Evolutionary conservation across 2,888 invertebrate genomes (phyloP).

Genomic region (Drosophila rubida): DNA sequence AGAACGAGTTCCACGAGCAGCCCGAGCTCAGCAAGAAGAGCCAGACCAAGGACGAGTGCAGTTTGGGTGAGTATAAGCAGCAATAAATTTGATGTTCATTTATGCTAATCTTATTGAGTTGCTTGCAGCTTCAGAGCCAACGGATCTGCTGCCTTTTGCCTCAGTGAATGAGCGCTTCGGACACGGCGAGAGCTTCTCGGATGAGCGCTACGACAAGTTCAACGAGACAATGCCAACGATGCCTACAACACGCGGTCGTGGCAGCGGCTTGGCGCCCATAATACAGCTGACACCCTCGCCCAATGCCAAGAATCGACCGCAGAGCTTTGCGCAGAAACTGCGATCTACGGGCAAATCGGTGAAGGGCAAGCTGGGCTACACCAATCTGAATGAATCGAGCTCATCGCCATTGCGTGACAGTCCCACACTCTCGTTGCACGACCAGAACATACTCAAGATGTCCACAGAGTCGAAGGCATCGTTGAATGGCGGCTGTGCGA

Average conservation of each 20-base stretch:
- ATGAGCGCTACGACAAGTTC: constrained; percentile 85
- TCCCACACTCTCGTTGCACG: constrained; percentile 86
- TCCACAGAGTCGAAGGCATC: constrained; percentile 84
- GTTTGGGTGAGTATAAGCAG: constrained; percentile 85
- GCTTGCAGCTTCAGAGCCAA: constrained; percentile 84
- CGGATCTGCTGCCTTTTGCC: constrained; percentile 82
- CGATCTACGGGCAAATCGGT: constrained; percentile 94
- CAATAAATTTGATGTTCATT: neutral
- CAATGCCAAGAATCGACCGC: constrained; percentile 87
- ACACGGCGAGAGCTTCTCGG: constrained; percentile 82
- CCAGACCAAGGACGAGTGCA: constrained; percentile 87
- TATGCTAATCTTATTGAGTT: neutral
- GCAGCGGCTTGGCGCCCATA: constrained; percentile 80
- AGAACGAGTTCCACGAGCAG: constrained; percentile 93
- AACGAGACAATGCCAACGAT: constrained; percentile 82
- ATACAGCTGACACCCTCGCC: constrained; percentile 84
- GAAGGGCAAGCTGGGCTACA: constrained; percentile 90
- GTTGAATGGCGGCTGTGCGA: constrained; percentile 83
- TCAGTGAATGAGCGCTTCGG: constrained; percentile 83
- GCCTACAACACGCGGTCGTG: constrained; percentile 64
- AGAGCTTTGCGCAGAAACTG: constrained; percentile 95
- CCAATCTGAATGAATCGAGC: constrained; percentile 91
- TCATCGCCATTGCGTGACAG: constrained; percentile 88
- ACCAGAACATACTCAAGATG: constrained; percentile 82
- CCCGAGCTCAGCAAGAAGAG: constrained; percentile 84